Base-by-base conservation (phyloP, 2,888 invertebrate species). In the Ophraella communa region DNA sequence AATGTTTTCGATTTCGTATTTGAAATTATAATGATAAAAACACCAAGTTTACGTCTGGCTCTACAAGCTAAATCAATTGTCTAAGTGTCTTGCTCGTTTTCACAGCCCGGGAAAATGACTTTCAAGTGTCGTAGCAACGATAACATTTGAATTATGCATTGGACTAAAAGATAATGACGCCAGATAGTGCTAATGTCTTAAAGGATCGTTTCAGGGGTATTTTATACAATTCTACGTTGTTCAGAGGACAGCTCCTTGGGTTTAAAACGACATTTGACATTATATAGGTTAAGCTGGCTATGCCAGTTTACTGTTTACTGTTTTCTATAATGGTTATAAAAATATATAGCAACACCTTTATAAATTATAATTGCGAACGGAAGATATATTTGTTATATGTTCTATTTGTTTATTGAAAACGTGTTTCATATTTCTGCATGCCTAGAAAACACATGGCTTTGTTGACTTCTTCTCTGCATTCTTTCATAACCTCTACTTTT, bases 91-190 rank as follows among this genome's bases (percentile, higher is more conserved):
- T 4, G 49, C 14, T 24, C 23, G 23, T 51, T 51, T 24, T 14
- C 27, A 17, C 14, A 23, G 8, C 17, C 49, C 3, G 27, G 1
- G 17, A 23, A 27, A 51, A 51, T 24, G 24, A 51, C 24, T 51
- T 51, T 24, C 27, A 27, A 51, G 49, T 27, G 27, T 51, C 27
- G 27, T 14, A 27, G 27, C 10, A 64, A 56, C 67, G 68, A 71
- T 70, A 70, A 66, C 62, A 52, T 62, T 55, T 69, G 69, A 72
- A 72, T 72, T 72, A 71, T 69, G 67, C 69, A 71, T 67, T 65
- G 65, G 68, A 56, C 64, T 57, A 56, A 39, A 49, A 69, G 72
- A 72, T 72, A 70, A 66, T 65, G 68, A 67, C 66, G 52, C 54
- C 52, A 72, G 71, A 72, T 71, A 68, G 65, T 64, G 66, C 61